Evolutionary conservation across 1,140 invertebrate species (phyloP).

Genomic region (Pararge aegeria): DNA sequence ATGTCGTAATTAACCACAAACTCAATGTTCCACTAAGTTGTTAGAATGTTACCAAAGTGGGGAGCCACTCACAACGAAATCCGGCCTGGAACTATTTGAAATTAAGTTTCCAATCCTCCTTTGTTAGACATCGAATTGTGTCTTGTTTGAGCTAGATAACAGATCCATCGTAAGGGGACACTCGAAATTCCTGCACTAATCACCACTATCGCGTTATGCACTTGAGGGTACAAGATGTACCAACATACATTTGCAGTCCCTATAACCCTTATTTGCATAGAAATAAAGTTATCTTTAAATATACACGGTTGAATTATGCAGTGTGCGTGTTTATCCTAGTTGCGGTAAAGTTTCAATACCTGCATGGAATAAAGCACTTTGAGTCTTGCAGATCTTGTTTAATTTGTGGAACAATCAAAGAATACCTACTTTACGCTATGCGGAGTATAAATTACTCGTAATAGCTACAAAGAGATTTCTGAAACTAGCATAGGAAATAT

Average conservation of each 20-base stretch:
- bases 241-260: neutral
- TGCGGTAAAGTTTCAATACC: neutral
- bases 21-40: neutral
- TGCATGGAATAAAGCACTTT: neutral
- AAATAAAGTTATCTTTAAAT: neutral
- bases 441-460: neutral
- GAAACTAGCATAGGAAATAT: too few species aligned
- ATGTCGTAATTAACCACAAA: too few species aligned
- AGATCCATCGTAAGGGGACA: slow-evolving; percentile 1
- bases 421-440: neutral
- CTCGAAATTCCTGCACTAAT: neutral
- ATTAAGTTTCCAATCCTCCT: slow-evolving; percentile 3
- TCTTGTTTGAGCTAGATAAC: slow-evolving; percentile 7
- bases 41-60: neutral
- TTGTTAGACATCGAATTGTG: slow-evolving; percentile 5
- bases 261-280: neutral
- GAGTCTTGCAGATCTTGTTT: neutral
- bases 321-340: slow-evolving; percentile 2
- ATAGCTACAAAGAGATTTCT: too few species aligned
- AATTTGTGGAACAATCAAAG: neutral
- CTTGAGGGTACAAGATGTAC: neutral
- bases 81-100: neutral
- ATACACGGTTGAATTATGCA: neutral
- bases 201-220: slow-evolving; percentile 7
- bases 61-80: neutral